These are phyloP conservation scores for Pararge aegeria DNA, from an alignment of 1,140 invertebrate species.

Conservation along the genomic window DNA sequence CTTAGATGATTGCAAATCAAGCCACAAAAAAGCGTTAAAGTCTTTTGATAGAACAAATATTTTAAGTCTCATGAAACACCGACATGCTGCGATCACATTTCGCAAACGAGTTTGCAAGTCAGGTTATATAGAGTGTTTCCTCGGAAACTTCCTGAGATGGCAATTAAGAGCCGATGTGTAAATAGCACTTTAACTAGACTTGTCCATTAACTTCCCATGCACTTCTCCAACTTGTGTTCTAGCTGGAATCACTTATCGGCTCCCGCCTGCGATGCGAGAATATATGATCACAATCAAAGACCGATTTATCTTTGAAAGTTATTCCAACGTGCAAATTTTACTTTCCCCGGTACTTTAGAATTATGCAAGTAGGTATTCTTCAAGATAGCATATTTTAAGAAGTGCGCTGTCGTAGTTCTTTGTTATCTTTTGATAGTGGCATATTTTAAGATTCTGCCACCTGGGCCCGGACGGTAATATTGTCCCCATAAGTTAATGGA, in stretches of 20 bases:
- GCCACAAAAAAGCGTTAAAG: too few species aligned
- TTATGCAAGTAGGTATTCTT: too few species aligned
- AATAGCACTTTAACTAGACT: constrained; percentile 6
- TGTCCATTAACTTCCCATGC: constrained; percentile 1
- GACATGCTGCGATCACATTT: not conserved
- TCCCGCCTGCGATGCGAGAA: not conserved
- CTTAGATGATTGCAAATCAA: too few species aligned
- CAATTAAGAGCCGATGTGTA: constrained; percentile 1
- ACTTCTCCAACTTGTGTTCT: not conserved
- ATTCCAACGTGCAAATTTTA: not conserved
- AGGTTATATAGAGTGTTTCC: not conserved
- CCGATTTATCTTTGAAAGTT: constrained; percentile 1
- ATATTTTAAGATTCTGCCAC: too few species aligned
- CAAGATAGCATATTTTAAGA: too few species aligned
- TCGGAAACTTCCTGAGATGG: not conserved
- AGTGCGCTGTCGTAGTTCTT: too few species aligned
- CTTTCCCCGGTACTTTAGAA: not conserved
- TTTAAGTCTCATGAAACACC: too few species aligned
- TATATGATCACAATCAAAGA: not conserved
- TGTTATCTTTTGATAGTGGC: too few species aligned
- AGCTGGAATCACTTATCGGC: not conserved
- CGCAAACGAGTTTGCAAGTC: not conserved
- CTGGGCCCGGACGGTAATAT: too few species aligned
- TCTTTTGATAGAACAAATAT: too few species aligned
- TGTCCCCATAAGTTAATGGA: too few species aligned